phyloP scores from a whole-genome alignment of 2,797 vertebrate genomes.

The Cephalopachus bancanus region DNA sequence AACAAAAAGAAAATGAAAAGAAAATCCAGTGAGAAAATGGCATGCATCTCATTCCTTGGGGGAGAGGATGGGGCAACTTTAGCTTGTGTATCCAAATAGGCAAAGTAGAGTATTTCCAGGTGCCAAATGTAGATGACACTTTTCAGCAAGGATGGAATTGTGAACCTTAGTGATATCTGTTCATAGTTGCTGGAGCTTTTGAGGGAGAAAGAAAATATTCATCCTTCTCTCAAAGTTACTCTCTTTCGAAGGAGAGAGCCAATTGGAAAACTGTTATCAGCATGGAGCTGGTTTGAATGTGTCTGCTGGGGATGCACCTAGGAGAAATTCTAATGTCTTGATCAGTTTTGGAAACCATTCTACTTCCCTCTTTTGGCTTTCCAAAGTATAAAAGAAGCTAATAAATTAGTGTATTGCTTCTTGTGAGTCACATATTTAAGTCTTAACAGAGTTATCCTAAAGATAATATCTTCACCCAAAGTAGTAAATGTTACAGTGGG shows the following conservation, averaged over 20 bases:
- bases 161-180: not conserved
- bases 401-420: conserved; percentile 35
- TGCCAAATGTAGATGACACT: conserved; percentile 2
- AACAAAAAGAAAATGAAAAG: too few relatives aligned
- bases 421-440: conserved; percentile 12
- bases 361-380: not conserved
- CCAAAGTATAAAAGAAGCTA: conserved; percentile 3
- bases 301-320: not conserved
- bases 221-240: not conserved
- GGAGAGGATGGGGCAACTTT: too few relatives aligned
- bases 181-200: conserved; percentile 7
- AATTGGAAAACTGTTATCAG: not conserved
- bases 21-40: not conserved
- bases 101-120: not conserved
- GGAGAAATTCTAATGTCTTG: not conserved
- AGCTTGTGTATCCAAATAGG: not conserved
- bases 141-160: not conserved
- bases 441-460: not conserved
- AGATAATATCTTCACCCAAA: conserved; percentile 28
- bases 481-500: not conserved
- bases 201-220: not conserved
- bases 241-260: not conserved
- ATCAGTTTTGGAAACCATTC: not conserved
- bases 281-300: not conserved
- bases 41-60: not conserved